Evolutionary conservation across 2,797 vertebrate species (phyloP), one percentile per base, ranked within the genome.

Genomic region (Tragelaphus oryx): DNA sequence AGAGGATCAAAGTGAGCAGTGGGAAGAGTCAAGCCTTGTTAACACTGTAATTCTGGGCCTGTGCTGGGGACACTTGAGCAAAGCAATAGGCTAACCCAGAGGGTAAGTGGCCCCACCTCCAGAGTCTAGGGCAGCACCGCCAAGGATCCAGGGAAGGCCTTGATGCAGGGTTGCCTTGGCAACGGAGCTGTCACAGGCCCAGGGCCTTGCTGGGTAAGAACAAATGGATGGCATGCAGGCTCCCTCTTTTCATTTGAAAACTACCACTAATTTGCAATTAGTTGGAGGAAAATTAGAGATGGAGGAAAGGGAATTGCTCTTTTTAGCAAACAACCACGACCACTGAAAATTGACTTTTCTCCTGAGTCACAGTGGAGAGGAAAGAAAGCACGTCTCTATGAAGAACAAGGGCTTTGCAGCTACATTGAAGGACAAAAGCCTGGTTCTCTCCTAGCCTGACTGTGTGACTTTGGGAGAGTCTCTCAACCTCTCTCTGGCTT

Each of bases 251-350:
- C 95, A 96, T 93, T 94, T 96, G 96, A 97, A 96, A 97, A 97
- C 97, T 97, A 90, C 89, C 93, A 94, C 96, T 97, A 96, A 97
- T 97, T 96, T 96, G 93, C 97, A 97, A 97, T 97, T 97, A 97
- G 96, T 94, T 96, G 97, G 89, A 96, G 46, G 94, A 96, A 97
- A 97, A 97, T 96, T 96, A 90, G 91, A 96, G 93, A 87, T 83
- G 81, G 91, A 94, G 71, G 57, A 91, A 94, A 96, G 85, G 95
- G 96, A 97, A 96, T 96, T 96, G 96, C 91, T 97, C 89, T 92
- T 97, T 97, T 97, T 78, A 96, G 95, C 96, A 97, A 96, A 96
- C 96, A 96, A 71, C 87, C 87, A 22, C 12, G 3, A 84, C 57
- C 59, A 82, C 68, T 52, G 37, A 85, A 97, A 97, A 96, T 4